phyloP scores from a whole-genome alignment of 2,113 vertebrate species.

The Xiphophorus maculatus region DNA sequence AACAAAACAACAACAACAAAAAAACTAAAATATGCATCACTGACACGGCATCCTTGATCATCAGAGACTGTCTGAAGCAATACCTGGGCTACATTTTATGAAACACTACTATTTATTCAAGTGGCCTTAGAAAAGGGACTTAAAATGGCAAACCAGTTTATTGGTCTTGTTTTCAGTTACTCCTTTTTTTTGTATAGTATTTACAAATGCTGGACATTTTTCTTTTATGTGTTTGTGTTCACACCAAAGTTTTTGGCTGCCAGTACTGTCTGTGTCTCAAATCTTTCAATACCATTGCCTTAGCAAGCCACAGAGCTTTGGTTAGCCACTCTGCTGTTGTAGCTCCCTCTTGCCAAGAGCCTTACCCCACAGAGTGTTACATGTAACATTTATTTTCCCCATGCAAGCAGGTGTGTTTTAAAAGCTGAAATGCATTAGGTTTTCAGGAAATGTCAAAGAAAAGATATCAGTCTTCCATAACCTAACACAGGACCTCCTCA shows the following conservation, averaged over 20 bases:
- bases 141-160: constrained; percentile 31
- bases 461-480: neutral
- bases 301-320: neutral
- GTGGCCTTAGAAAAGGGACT: constrained; percentile 45
- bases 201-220: constrained; percentile 79
- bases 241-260: constrained; percentile 65
- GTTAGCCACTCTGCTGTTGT: constrained; percentile 25
- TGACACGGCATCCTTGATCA: constrained; percentile 35
- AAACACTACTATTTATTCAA: constrained; percentile 66
- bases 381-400: neutral
- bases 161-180: constrained; percentile 35
- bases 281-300: constrained; percentile 15
- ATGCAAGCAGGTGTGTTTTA: neutral
- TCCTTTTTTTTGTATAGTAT: constrained; percentile 45
- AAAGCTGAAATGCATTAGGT: neutral
- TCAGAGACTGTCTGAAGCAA: constrained; percentile 5
- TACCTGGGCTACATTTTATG: constrained; percentile 24
- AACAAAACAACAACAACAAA: neutral
- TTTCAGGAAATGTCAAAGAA: neutral
- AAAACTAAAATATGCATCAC: constrained; percentile 16
- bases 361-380: neutral
- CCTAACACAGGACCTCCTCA: constrained; percentile 22
- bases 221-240: constrained; percentile 51
- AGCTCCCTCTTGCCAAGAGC: constrained; percentile 28
- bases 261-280: constrained; percentile 17